phyloP scores from a whole-genome alignment of 2,888 invertebrate genomes.

The Reticulitermes lucifugus region DNA sequence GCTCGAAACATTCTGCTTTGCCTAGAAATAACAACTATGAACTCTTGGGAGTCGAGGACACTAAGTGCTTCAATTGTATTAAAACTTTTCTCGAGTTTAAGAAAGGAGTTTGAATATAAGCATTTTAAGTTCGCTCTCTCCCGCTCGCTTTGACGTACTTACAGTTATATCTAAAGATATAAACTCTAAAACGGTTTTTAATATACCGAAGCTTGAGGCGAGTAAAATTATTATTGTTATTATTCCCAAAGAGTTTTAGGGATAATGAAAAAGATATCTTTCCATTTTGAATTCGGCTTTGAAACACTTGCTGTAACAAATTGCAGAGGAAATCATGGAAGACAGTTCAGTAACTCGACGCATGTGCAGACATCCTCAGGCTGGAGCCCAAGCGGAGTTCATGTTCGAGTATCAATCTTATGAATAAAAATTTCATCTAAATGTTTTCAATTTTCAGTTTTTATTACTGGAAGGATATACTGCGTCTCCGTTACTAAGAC shows the following conservation, averaged over 20 bases:
- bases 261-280: constrained; percentile 21
- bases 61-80: constrained; percentile 29
- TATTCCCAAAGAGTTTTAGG: constrained; percentile 12
- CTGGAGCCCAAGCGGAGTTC: neutral
- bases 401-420: neutral
- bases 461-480: no score
- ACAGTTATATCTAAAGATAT: neutral
- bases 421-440: no score
- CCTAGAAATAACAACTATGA: neutral
- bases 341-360: neutral
- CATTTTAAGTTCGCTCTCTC: neutral
- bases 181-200: constrained; percentile 30
- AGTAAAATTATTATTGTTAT: constrained; percentile 30
- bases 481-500: no score
- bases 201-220: constrained; percentile 27
- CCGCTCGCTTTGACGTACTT: neutral
- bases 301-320: constrained; percentile 9
- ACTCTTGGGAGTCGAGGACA: neutral
- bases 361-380: neutral
- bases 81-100: constrained; percentile 26
- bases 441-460: no score
- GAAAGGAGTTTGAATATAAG: constrained; percentile 26
- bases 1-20: neutral
- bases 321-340: neutral
- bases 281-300: neutral